Evolutionary conservation across 2,113 vertebrate genomes (phyloP).

Genomic region (Nothoprocta pentlandii): DNA sequence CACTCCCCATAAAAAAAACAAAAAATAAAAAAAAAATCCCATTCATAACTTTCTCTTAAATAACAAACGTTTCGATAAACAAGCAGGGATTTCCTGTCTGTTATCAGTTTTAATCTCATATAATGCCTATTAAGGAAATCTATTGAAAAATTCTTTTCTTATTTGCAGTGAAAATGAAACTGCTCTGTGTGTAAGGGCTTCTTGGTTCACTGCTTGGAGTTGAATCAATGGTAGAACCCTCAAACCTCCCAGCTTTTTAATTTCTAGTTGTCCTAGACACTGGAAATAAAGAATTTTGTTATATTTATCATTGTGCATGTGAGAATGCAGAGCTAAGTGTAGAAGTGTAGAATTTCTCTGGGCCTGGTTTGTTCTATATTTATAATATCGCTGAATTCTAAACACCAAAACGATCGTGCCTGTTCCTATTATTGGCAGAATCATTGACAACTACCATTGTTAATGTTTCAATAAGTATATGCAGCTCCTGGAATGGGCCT

Average conservation of each 20-base stretch:
- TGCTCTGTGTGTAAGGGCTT: not conserved
- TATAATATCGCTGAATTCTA: not conserved
- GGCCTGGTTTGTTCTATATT: not conserved
- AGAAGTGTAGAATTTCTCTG: not conserved
- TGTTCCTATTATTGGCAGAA: not conserved
- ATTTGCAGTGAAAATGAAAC: not conserved
- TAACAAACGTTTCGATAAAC: not conserved
- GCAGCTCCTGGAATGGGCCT: not conserved
- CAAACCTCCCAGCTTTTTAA: not conserved
- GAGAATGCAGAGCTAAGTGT: not conserved
- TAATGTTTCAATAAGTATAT: not conserved
- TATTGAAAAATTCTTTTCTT: not conserved
- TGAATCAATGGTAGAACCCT: not conserved
- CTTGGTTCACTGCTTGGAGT: not conserved
- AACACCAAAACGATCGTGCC: not conserved
- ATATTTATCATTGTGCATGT: not conserved
- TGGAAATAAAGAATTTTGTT: not conserved
- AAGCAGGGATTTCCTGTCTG: not conserved
- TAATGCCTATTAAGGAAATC: constrained; percentile 10
- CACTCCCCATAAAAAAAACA: not conserved
- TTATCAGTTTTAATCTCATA: not conserved
- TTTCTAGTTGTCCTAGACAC: not conserved
- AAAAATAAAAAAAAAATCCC: not conserved
- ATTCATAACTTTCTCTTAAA: not conserved
- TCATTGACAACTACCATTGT: not conserved